Percentiles rank a stretch among this genome's conserved stretches.
phyloP scores from a whole-genome alignment of 2,113 vertebrate genomes.

The Hystrix cristata region DNA sequence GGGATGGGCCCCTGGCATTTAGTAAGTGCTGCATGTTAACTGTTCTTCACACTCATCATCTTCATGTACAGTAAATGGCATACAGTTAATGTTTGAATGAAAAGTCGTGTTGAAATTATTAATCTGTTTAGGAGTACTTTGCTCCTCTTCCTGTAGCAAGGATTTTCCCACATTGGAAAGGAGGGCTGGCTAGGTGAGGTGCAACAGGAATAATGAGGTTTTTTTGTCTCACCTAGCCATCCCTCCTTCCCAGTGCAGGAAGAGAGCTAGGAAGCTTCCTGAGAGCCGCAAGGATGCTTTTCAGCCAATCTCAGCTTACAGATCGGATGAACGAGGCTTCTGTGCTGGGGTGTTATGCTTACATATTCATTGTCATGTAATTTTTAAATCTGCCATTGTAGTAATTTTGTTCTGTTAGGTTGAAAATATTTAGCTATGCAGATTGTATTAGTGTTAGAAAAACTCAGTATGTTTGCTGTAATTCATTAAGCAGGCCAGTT shows the following conservation, averaged over 20 bases:
- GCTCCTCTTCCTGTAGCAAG: not conserved
- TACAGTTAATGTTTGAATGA: not conserved
- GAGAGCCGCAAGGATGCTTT: not conserved
- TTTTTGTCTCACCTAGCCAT: no score
- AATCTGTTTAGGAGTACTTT: not conserved
- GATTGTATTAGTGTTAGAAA: conserved; percentile 68
- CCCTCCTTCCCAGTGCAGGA: no score
- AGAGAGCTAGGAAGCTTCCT: not conserved
- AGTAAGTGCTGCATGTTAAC: not conserved
- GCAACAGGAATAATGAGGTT: no score
- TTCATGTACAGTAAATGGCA: not conserved
- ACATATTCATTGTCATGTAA: not conserved
- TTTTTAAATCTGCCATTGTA: not conserved
- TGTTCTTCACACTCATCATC: not conserved
- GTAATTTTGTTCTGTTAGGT: conserved; percentile 44
- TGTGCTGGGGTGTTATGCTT: not conserved
- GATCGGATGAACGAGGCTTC: not conserved
- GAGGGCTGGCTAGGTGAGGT: not conserved
- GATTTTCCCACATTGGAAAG: not conserved
- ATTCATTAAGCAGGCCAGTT: conserved; percentile 75
- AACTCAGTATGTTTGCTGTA: conserved; percentile 70
- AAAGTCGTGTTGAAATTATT: not conserved
- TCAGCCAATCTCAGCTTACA: not conserved
- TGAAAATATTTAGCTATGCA: conserved; percentile 62
- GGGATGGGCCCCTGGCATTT: not conserved